Conservation (phyloP, 1,140 invertebrate genomes). For the Homarus americanus region DNA sequence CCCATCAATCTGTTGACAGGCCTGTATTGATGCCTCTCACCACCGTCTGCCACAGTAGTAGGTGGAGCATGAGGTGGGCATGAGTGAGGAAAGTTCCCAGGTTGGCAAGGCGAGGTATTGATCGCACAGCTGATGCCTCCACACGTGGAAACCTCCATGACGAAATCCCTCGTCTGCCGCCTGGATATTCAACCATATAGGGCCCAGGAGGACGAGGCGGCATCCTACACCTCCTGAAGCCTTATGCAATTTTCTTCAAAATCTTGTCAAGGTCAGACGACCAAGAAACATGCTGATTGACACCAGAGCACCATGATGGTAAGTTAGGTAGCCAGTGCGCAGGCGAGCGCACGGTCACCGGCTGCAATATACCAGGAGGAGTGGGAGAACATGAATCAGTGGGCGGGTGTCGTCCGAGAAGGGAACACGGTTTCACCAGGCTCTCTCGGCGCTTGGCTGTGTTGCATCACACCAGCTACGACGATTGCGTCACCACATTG, state of each 20-base stretch:
- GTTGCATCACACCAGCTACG: too few species aligned
- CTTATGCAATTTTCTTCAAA: not conserved
- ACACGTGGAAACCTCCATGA: constrained; percentile 55
- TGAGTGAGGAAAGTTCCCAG: constrained; percentile 30
- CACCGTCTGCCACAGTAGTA: not conserved
- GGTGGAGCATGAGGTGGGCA: not conserved
- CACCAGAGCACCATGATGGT: not conserved
- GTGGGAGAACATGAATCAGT: not conserved
- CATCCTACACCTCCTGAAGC: not conserved
- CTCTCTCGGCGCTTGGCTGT: too few species aligned
- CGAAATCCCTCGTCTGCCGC: not conserved
- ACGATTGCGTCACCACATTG: not conserved
- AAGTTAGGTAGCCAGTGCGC: not conserved
- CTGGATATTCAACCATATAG: too few species aligned
- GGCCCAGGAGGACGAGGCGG: not conserved
- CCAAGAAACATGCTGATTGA: not conserved
- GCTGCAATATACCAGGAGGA: not conserved
- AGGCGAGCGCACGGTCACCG: not conserved
- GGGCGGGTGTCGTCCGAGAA: not conserved
- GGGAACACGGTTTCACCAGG: too few species aligned
- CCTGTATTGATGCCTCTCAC: not conserved
- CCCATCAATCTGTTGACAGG: too few species aligned
- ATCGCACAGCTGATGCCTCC: not conserved
- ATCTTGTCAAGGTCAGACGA: not conserved
- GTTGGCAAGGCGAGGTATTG: constrained; percentile 25